Base-by-base conservation (phyloP, 64 coral and sea anemone species). In the Dendrophyllia cribrosa region DNA sequence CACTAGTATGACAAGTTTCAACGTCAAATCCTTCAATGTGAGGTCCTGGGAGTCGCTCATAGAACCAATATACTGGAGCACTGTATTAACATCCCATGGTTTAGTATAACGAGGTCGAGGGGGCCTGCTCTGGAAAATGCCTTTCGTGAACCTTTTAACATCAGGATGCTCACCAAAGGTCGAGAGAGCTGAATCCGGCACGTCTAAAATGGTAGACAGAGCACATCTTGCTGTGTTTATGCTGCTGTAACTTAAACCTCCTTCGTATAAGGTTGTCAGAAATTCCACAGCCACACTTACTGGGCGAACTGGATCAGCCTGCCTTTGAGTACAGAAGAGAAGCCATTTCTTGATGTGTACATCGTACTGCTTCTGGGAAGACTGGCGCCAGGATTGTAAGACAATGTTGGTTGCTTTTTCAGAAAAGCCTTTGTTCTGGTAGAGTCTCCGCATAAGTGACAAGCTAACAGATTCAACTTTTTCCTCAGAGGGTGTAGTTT, bases 301-400 rank as follows among this genome's bases (percentile, higher is more conserved):
- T 46, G 87, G 68, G 14, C 19, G 15, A 94, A 94, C 26, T 51
- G 64, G 78, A 89, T 89, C 53, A 83, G 66, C 48, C 53, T 94
- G 21, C 62, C 77, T 94, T 88, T 94, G 20, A 94, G 65, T 21
- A 94, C 87, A 94, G 77, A 89, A 94, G 7, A 75, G 64, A 74
- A 89, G 23, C 92, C 92, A 94, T 52, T 83, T 94, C 43, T 56
- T 89, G 51, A 89, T 89, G 77, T 89, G 74, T 19, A 43, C 79
- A 34, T 75, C 73, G 23, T 86, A 92, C 58, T 92, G 81, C 15
- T 86, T 92, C 46, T 86, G 68, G n/a, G 80, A 86, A 47, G 85
- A 87, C 14, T 87, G 56, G 59, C 21, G 21, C 61, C 85, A 81
- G 12, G 93, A 93, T 25, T 82, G 74, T 16, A 93, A 48, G 48